Base-by-base conservation (phyloP, 1,140 invertebrate species). In the Drosophila pallidifrons region DNA sequence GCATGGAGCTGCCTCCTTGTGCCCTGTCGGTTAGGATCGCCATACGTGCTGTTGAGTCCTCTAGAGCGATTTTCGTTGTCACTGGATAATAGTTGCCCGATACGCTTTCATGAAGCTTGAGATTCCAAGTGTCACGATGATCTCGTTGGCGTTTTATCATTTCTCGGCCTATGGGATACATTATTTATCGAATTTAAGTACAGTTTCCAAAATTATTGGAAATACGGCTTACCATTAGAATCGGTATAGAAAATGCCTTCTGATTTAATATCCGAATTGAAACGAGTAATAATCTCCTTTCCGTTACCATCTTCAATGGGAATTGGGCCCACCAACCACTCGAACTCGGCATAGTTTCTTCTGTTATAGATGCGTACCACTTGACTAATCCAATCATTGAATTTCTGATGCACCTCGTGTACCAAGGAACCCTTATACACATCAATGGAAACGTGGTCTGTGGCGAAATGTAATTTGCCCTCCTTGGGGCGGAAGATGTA, bases 291-390 rank as follows among this genome's bases (percentile, higher is more conserved):
- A 0, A 98, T 93, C 93, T 99, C 98, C 92, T 97, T 98, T 1
- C 97, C 97, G 49, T 95, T 85, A 0, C 93, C 88, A 89, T 98
- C 96, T 1, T 85, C 93, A 28, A 97, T 94, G n/a, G 98, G 98
- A 76, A 99, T 97, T 0, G 99, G 98, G 52, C 98, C 99, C 77
- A 99, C 94, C 2, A 98, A 93, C 97, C 98, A 99, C 86, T 99
- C 96, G 47, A 99, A 95, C 93, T 99, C 98, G 0, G 98, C 93
- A 60, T 94, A 93, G 68, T 95, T 94, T 47, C 95, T 94, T 10
- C 92, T 92, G 0, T 94, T 93, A 74, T 98, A 97, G 0, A 98
- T 81, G 49, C 98, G 93, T 47, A 98, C 94, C 4, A 96, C 95
- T 93, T 99, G 96, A 30, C 95, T 96, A 0, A 97, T 93, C 96